Evolutionary conservation across 2,113 vertebrate species (phyloP).

Genomic region (Atrichornis clamosus): DNA sequence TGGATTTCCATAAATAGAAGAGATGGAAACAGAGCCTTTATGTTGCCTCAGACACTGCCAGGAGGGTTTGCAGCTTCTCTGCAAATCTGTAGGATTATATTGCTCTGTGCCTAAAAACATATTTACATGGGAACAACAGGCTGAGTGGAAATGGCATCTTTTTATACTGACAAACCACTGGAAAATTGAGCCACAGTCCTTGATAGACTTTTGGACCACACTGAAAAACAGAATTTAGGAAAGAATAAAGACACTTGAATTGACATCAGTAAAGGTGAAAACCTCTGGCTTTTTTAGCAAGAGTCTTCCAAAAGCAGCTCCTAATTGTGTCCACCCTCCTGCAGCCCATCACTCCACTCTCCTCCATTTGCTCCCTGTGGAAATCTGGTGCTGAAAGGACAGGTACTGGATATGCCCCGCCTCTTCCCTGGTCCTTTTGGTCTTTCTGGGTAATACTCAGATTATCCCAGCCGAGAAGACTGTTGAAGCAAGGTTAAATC

Average conservation of each 20-base stretch:
- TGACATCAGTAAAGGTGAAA: neutral
- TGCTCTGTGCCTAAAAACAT: slow-evolving; percentile 34
- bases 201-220: neutral
- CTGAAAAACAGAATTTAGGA: neutral
- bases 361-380: neutral
- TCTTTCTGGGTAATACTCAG: neutral
- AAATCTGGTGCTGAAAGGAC: neutral
- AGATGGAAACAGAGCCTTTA: neutral
- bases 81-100: neutral
- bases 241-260: neutral
- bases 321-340: neutral
- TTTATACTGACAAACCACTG: slow-evolving; percentile 15
- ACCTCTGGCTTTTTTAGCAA: neutral
- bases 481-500: neutral
- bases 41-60: neutral
- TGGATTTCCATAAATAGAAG: slow-evolving; percentile 47
- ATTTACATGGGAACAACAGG: slow-evolving; percentile 38
- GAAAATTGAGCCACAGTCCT: neutral
- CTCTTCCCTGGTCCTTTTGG: neutral
- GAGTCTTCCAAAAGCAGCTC: neutral
- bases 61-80: slow-evolving; percentile 26
- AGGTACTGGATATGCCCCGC: neutral
- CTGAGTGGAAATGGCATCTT: neutral
- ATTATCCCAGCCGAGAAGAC: neutral
- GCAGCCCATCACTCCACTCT: rapidly evolving